Percentiles rank a stretch among this genome's conserved stretches.
These are phyloP conservation scores for Conchocele bisecta DNA, from an alignment of 2,888 invertebrate genomes.

Conservation along the genomic window DNA sequence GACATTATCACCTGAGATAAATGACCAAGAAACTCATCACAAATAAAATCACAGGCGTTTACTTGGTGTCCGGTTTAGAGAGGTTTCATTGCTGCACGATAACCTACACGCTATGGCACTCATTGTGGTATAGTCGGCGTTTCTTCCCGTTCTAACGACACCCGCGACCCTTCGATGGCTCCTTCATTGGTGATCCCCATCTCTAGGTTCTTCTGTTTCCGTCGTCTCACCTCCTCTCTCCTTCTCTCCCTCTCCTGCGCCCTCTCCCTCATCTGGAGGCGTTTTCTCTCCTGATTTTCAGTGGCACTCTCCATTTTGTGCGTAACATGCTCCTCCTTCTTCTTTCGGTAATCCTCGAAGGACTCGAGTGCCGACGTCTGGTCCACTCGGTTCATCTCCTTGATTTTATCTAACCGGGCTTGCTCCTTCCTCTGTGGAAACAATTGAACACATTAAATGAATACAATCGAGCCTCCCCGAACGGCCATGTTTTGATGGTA, in stretches of 20 bases:
- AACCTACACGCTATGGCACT: not conserved
- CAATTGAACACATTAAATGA: too few species aligned
- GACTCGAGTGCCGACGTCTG: conserved; percentile 70
- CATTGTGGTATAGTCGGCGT: conserved; percentile 55
- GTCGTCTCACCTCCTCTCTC: conserved; percentile 72
- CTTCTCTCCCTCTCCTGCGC: conserved; percentile 70
- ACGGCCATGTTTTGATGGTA: too few species aligned
- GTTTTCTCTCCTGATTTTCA: conserved; percentile 72
- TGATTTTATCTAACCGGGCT: conserved; percentile 75
- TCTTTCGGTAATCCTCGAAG: conserved; percentile 70
- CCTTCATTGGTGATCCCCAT: conserved; percentile 51
- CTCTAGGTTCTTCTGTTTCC: conserved; percentile 73
- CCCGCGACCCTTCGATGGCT: conserved; percentile 32
- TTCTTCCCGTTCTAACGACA: conserved; percentile 39
- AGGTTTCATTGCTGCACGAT: too few species aligned
- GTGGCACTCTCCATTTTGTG: conserved; percentile 73
- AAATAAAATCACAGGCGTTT: too few species aligned
- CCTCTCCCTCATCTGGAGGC: conserved; percentile 73
- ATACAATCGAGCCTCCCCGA: too few species aligned
- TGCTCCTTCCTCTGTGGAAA: conserved; percentile 77
- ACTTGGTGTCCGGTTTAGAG: too few species aligned
- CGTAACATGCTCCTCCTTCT: conserved; percentile 66
- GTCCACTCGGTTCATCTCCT: conserved; percentile 72
- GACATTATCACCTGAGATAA: too few species aligned
- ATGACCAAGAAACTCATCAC: too few species aligned